A percentile compares a stretch with the other conserved stretches of the same genome.
phyloP scores from a whole-genome alignment of 2,113 vertebrate genomes.

The Lagopus leucura region DNA sequence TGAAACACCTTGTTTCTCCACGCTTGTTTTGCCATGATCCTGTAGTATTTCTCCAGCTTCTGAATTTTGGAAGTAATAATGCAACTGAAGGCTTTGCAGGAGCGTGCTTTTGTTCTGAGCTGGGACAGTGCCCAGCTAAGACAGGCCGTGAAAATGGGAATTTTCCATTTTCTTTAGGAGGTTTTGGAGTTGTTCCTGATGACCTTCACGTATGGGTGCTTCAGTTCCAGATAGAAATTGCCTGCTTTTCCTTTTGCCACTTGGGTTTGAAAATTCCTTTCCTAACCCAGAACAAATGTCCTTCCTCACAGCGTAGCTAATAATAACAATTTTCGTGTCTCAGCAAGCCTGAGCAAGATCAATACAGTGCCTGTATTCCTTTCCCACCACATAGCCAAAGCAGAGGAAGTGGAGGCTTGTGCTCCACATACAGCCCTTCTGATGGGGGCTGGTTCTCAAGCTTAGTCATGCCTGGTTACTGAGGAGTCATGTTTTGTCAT shows the following conservation, averaged over 20 bases:
- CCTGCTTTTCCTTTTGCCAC: conserved; percentile 2
- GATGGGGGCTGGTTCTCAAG: not conserved
- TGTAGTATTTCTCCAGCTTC: not conserved
- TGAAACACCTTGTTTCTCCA: not conserved
- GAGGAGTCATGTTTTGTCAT: not conserved
- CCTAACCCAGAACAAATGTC: not conserved
- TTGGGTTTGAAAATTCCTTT: not conserved
- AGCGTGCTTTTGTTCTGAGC: not conserved
- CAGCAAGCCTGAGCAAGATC: not conserved
- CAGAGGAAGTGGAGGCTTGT: not conserved
- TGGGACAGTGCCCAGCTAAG: not conserved
- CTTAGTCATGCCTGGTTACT: not conserved
- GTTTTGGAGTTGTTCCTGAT: conserved; percentile 18
- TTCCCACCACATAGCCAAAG: not conserved
- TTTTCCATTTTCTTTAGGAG: not conserved
- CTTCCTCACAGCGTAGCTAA: not conserved
- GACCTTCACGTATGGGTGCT: not conserved
- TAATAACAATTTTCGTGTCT: not conserved
- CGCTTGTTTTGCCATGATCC: not conserved
- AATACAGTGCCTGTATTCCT: not conserved
- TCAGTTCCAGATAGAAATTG: not conserved
- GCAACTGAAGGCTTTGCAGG: not conserved
- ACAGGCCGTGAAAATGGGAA: not conserved
- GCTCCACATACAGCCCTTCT: not conserved
- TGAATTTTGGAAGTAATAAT: not conserved